These are phyloP conservation scores for Campoletis sonorensis DNA, from an alignment of 1,140 invertebrate species.

Conservation along the genomic window DNA sequence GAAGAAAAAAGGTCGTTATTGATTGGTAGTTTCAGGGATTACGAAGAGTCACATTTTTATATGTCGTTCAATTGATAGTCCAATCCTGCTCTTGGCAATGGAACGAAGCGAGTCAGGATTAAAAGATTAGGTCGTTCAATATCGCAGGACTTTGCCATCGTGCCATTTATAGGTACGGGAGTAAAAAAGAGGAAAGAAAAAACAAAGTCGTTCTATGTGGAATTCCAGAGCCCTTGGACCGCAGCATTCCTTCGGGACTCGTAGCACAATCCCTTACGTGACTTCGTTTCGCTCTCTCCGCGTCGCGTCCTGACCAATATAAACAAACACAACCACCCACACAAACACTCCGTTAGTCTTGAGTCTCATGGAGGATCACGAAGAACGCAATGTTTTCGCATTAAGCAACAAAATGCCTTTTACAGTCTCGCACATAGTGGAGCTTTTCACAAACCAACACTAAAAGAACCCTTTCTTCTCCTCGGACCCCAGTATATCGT, in stretches of 20 bases:
- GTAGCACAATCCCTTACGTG: slow-evolving; percentile 67
- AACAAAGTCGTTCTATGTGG: background rate
- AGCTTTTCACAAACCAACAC: background rate
- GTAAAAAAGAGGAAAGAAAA: slow-evolving; percentile 12
- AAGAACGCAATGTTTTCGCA: slow-evolving; percentile 66
- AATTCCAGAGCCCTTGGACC: slow-evolving; percentile 2
- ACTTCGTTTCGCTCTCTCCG: slow-evolving; percentile 52
- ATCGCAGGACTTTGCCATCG: slow-evolving; percentile 44
- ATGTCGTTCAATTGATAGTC: slow-evolving; percentile 30
- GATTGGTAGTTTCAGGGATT: background rate
- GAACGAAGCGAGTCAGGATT: slow-evolving; percentile 56
- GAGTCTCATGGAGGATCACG: slow-evolving; percentile 44
- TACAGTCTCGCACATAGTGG: background rate
- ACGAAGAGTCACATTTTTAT: background rate
- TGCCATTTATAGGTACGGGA: slow-evolving; percentile 30
- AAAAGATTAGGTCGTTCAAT: slow-evolving; percentile 65
- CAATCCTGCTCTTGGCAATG: slow-evolving; percentile 32
- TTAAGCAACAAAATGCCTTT: slow-evolving; percentile 63
- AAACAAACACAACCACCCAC: background rate
- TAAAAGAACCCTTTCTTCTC: background rate
- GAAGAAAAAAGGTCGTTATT: background rate
- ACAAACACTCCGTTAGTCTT: slow-evolving; percentile 2
- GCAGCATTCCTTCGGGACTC: slow-evolving; percentile 57
- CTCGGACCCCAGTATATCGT: background rate
- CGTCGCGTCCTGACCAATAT: no score